These are phyloP conservation scores for Eulemur rufifrons DNA, from an alignment of 2,113 vertebrate species.

Conservation along the genomic window DNA sequence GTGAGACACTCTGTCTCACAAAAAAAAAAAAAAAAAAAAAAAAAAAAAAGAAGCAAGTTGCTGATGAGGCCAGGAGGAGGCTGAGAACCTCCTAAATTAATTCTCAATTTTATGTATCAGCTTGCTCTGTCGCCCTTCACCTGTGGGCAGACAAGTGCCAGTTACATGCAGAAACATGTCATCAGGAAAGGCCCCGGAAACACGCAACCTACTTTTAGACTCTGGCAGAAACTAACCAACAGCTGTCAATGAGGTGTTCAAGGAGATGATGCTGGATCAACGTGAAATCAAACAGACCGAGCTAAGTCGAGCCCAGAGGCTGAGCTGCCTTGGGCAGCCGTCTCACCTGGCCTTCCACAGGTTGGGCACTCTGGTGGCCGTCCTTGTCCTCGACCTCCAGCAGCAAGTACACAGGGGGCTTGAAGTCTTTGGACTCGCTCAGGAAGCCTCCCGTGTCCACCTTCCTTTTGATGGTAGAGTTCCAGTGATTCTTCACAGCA, in stretches of 20 bases:
- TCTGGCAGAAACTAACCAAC: background rate
- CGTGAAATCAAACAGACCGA: background rate
- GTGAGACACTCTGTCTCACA: too few relatives aligned
- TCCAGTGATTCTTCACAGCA: conserved; percentile 99
- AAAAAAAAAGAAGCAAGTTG: rapidly evolving
- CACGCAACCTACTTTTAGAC: background rate
- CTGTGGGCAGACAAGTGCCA: background rate
- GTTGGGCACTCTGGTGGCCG: conserved; percentile 28
- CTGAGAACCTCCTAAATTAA: background rate
- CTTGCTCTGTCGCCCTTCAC: background rate
- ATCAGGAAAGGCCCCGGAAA: background rate
- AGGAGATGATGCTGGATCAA: background rate
- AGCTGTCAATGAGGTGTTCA: background rate
- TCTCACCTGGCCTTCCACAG: conserved; percentile 81
- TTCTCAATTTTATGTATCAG: background rate
- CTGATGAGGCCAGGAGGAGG: background rate
- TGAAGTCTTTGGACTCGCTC: conserved; percentile 85
- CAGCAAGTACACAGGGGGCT: conserved; percentile 77
- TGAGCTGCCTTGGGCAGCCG: rapidly evolving
- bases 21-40: too few relatives aligned
- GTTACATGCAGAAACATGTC: background rate
- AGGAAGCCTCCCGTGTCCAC: conserved; percentile 93
- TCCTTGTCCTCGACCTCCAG: conserved; percentile 90
- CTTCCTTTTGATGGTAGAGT: conserved; percentile 98
- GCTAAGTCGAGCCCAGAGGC: background rate